Evolutionary conservation across 2,888 invertebrate species (phyloP).

Genomic region (Heteropelma amictum): DNA sequence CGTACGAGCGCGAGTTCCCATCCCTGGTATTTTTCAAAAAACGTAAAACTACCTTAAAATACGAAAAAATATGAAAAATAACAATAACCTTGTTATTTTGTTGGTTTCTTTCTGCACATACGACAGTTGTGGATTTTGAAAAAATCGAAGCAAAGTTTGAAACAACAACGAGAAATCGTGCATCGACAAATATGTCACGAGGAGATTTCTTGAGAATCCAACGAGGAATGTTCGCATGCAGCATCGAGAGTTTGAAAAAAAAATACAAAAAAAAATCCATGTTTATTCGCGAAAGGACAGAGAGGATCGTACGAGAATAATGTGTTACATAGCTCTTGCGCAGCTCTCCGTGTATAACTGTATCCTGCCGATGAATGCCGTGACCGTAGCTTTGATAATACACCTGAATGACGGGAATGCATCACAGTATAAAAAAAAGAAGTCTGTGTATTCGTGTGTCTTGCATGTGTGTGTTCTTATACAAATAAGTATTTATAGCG

Average conservation of each 20-base stretch:
- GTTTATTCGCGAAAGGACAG: slow-evolving; percentile 10
- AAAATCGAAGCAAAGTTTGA: background rate
- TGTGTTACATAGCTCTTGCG: slow-evolving; percentile 2
- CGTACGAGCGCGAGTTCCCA: too few species aligned
- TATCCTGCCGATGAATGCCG: slow-evolving; percentile 2
- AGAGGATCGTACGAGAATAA: slow-evolving; percentile 30
- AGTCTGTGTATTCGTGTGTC: background rate
- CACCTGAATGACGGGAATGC: slow-evolving; percentile 27
- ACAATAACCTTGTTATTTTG: too few species aligned
- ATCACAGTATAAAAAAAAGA: background rate
- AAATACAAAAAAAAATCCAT: too few species aligned
- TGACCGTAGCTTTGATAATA: slow-evolving; percentile 30
- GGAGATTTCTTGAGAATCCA: slow-evolving; percentile 22
- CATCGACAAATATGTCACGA: slow-evolving; percentile 23
- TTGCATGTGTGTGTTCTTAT: background rate
- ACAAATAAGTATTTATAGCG: slow-evolving; percentile 1
- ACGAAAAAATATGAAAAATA: too few species aligned
- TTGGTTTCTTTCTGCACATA: too few species aligned
- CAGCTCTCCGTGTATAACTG: slow-evolving; percentile 14
- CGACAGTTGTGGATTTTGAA: too few species aligned
- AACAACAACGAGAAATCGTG: background rate
- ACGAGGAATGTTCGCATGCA: slow-evolving; percentile 29
- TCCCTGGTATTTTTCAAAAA: too few species aligned
- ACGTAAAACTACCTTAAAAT: too few species aligned
- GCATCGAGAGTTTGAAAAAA: slow-evolving; percentile 6